phyloP scores from a whole-genome alignment of 2,797 vertebrate species.

The Yasuhikotakia modesta region DNA sequence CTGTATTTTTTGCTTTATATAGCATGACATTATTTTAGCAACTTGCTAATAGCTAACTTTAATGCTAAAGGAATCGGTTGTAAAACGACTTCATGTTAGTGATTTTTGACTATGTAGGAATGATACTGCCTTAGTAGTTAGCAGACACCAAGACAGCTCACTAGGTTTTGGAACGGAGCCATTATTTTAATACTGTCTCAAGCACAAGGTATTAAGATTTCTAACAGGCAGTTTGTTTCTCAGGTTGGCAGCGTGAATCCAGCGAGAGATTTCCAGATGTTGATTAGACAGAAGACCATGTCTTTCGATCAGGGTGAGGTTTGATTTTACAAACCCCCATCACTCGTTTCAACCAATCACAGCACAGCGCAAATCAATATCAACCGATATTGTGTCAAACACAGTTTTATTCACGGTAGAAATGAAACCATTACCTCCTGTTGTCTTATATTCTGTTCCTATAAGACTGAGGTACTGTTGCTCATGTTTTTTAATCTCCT shows the following conservation, averaged over 20 bases:
- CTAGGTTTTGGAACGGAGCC: neutral
- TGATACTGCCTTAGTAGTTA: neutral
- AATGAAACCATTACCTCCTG: too few relatives aligned
- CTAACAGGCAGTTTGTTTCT: conserved; percentile 42
- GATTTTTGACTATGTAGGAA: too few relatives aligned
- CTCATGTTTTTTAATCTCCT: neutral
- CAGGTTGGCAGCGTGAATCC: conserved; percentile 95
- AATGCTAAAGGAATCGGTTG: too few relatives aligned
- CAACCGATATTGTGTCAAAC: too few relatives aligned
- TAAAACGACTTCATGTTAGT: too few relatives aligned
- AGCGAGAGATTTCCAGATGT: conserved; percentile 81
- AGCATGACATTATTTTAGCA: too few relatives aligned
- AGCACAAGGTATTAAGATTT: neutral
- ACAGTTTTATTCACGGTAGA: too few relatives aligned
- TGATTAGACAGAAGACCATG: conserved; percentile 83
- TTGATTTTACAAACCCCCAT: neutral
- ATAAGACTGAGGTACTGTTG: neutral
- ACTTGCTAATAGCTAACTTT: too few relatives aligned
- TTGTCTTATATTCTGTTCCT: neutral
- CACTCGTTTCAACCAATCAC: too few relatives aligned
- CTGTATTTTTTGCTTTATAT: too few relatives aligned
- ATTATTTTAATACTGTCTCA: neutral
- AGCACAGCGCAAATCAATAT: too few relatives aligned
- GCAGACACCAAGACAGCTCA: neutral
- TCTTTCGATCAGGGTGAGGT: conserved; percentile 87